Evolutionary conservation across 2,888 invertebrate genomes (phyloP).

Genomic region (Ptychoptera albimana): DNA sequence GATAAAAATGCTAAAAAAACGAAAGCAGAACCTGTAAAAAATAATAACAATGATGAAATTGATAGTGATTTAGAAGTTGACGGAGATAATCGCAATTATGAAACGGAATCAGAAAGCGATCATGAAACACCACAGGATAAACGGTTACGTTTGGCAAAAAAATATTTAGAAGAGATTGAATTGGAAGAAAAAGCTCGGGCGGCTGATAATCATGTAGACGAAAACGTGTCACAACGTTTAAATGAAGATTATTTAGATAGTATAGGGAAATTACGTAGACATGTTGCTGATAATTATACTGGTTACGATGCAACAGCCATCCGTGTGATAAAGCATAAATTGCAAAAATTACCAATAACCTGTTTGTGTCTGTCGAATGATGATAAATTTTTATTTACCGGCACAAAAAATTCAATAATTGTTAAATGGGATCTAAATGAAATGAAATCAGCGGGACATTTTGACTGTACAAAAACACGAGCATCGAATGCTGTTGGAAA

Average conservation of each 20-base stretch:
- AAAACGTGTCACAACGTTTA: conserved; percentile 44
- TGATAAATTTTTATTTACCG: conserved; percentile 56
- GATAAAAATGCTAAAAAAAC: background rate
- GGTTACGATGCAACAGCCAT: conserved; percentile 30
- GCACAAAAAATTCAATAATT: conserved; percentile 75
- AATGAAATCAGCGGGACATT: conserved; percentile 38
- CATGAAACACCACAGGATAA: conserved; percentile 80
- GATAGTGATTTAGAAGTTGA: conserved; percentile 47
- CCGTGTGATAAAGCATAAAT: conserved; percentile 49
- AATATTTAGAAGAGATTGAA: conserved; percentile 75
- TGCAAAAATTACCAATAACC: conserved; percentile 65
- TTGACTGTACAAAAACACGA: conserved; percentile 20
- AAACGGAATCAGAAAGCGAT: conserved; percentile 20
- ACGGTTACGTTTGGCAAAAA: conserved; percentile 73
- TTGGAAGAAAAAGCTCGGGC: conserved; percentile 57
- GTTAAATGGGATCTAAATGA: conserved; percentile 62
- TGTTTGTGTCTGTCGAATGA: conserved; percentile 64
- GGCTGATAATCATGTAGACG: conserved; percentile 43
- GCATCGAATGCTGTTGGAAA: conserved; percentile 29
- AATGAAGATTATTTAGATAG: conserved; percentile 76
- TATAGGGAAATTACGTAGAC: conserved; percentile 59
- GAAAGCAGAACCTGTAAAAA: conserved; percentile 24
- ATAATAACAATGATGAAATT: conserved; percentile 42
- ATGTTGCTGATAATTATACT: conserved; percentile 49
- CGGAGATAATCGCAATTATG: conserved; percentile 33